These are phyloP conservation scores for Lasioglossum calceatum DNA, from an alignment of 2,888 invertebrate species.

Conservation along the genomic window DNA sequence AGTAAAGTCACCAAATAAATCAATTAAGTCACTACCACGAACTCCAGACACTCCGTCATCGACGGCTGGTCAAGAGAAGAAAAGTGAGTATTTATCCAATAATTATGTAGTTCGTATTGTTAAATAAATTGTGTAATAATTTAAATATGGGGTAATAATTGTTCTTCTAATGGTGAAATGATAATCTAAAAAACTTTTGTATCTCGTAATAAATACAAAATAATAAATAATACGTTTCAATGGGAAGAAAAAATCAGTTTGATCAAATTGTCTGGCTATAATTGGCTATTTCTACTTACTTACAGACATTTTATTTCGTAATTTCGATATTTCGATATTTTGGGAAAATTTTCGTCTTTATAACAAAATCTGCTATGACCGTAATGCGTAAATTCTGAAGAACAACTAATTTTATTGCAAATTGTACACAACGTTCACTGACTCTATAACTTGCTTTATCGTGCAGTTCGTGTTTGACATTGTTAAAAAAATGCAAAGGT, in stretches of 20 bases:
- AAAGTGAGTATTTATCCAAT: slow-evolving; percentile 86
- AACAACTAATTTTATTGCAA: not conserved
- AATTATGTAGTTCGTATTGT: not conserved
- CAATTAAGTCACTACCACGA: slow-evolving; percentile 86
- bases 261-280: not conserved
- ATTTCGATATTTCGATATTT: too few relatives aligned
- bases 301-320: too few relatives aligned
- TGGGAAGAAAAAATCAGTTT: not conserved
- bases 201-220: not conserved
- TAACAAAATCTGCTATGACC: too few relatives aligned
- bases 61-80: slow-evolving; percentile 87
- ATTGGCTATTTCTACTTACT: not conserved
- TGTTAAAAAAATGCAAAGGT: too few relatives aligned
- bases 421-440: not conserved
- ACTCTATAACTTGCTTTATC: not conserved
- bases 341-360: too few relatives aligned
- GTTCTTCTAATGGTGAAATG: not conserved
- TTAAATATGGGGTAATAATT: not conserved
- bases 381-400: not conserved
- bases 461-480: too few relatives aligned
- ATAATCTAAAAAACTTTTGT: not conserved
- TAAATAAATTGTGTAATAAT: not conserved
- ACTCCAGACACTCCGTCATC: slow-evolving; percentile 89
- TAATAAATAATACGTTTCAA: too few relatives aligned
- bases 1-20: slow-evolving; percentile 87